phyloP scores from a whole-genome alignment of 2,888 invertebrate species.

The Mongoloraphidia duomilia region DNA sequence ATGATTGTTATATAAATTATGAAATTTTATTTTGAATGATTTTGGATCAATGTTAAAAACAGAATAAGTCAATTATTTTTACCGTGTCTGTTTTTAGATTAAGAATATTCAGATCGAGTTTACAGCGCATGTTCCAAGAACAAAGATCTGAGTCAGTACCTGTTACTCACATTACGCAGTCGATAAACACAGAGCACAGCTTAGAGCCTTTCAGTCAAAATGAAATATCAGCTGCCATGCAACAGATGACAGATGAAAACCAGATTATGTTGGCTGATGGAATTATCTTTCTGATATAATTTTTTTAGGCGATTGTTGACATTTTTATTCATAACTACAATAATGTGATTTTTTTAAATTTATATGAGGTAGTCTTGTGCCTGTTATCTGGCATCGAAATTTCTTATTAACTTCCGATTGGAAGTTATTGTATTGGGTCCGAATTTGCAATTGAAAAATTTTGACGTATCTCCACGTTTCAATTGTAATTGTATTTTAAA shows the following conservation, averaged over 20 bases:
- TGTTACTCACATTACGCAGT: conserved; percentile 45
- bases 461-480: too few species aligned
- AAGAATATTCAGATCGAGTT: conserved; percentile 51
- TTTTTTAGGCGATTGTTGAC: not conserved
- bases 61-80: conserved; percentile 6
- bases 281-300: conserved; percentile 68
- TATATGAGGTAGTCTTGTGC: too few species aligned
- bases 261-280: conserved; percentile 84
- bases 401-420: too few species aligned
- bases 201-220: conserved; percentile 42
- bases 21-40: not conserved
- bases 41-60: not conserved
- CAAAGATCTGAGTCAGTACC: conserved; percentile 63
- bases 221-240: conserved; percentile 68
- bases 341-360: too few species aligned
- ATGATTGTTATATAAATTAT: conserved; percentile 11
- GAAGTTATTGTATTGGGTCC: too few species aligned
- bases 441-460: too few species aligned
- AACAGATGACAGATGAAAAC: conserved; percentile 76
- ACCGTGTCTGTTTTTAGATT: conserved; percentile 30
- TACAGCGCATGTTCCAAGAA: conserved; percentile 63
- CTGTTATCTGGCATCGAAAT: too few species aligned
- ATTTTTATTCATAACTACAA: too few species aligned
- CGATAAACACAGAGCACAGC: conserved; percentile 46
- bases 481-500: too few species aligned